phyloP scores from a whole-genome alignment of 2,113 vertebrate species.

The Eolophus roseicapilla region DNA sequence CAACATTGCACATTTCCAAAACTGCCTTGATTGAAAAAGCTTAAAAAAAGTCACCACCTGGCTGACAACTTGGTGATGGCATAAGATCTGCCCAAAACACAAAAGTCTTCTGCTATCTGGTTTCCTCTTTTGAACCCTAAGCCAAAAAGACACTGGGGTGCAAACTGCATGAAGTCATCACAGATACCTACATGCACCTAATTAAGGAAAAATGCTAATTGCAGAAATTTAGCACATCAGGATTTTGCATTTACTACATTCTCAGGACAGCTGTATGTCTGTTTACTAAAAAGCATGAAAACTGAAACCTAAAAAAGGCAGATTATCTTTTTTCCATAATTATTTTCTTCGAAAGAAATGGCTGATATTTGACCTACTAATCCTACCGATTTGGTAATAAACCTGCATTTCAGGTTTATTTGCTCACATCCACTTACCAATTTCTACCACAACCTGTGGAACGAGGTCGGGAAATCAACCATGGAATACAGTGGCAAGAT shows the following conservation, averaged over 20 bases:
- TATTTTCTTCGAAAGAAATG: neutral
- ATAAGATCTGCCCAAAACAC: neutral
- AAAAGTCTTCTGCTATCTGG: neutral
- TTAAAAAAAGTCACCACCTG: neutral
- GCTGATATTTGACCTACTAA: neutral
- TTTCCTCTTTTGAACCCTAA: neutral
- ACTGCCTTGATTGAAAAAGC: neutral
- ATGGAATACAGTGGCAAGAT: neutral
- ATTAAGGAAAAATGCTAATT: neutral
- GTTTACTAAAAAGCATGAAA: neutral
- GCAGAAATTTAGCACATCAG: neutral
- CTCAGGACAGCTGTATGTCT: neutral
- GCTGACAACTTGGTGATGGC: neutral
- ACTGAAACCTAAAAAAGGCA: neutral
- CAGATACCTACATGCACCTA: neutral
- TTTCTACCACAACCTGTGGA: neutral
- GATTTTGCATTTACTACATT: neutral
- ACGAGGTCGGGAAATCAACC: neutral
- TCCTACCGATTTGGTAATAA: neutral
- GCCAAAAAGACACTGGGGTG: neutral
- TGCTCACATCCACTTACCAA: neutral
- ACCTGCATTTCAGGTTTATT: neutral
- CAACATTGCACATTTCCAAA: neutral
- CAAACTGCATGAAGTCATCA: neutral
- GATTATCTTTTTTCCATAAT: rapidly evolving